Conservation (phyloP, 2,113 vertebrate genomes). For the Acrocephalus kingi region DNA sequence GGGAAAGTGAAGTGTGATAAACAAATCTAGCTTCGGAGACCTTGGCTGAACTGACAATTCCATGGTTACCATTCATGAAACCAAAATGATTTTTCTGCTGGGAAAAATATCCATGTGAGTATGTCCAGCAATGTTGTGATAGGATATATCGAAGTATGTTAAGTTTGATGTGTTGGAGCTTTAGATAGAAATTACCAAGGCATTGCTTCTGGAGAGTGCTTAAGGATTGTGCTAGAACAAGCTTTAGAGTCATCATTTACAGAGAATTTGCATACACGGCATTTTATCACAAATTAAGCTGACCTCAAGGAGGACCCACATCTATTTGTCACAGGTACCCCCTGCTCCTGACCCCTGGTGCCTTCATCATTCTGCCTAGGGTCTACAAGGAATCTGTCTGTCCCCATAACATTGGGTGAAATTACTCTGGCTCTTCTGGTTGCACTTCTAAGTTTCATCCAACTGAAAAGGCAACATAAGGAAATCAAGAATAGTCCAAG, state of each 20-base stretch:
- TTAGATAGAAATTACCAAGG: neutral
- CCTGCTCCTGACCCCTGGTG: neutral
- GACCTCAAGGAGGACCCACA: neutral
- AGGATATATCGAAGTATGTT: neutral
- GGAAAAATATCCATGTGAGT: neutral
- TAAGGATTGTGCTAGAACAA: neutral
- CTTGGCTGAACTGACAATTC: neutral
- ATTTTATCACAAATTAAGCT: neutral
- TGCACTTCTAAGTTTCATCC: neutral
- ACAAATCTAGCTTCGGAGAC: neutral
- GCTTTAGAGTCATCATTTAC: neutral
- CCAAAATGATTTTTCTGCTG: neutral
- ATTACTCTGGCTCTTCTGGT: neutral
- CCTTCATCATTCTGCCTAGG: neutral
- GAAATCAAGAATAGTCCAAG: neutral
- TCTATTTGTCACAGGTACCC: neutral
- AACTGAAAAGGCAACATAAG: neutral
- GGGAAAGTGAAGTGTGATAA: neutral
- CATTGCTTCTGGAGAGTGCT: neutral
- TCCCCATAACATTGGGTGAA: neutral
- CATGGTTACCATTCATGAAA: conserved; percentile 4
- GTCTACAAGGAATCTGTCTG: neutral
- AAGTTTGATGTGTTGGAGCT: neutral
- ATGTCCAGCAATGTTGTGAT: neutral
- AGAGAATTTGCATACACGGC: neutral